Evolutionary conservation across 2,113 vertebrate species (phyloP).

Genomic region (Micronycteris hirsuta): DNA sequence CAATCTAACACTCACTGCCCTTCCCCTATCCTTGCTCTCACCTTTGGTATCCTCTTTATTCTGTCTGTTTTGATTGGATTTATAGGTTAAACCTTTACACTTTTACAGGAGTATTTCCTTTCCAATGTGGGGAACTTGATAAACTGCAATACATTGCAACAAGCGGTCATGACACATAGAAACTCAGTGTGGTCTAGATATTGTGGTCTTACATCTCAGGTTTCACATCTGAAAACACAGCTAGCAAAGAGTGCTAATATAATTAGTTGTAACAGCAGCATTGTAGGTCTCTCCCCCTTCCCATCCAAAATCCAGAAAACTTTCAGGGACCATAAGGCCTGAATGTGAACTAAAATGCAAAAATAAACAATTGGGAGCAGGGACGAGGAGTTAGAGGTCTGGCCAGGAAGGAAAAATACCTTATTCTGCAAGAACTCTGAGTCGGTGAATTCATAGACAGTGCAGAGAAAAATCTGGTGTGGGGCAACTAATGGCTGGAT

Average conservation of each 20-base stretch:
- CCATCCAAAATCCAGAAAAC: not conserved
- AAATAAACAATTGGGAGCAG: not conserved
- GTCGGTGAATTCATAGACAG: constrained; percentile 27
- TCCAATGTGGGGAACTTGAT: not conserved
- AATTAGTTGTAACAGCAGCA: not conserved
- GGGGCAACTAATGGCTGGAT: constrained; percentile 32
- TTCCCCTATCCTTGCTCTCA: not conserved
- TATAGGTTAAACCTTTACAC: constrained; percentile 27
- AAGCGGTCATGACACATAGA: not conserved
- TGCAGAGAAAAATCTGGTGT: not conserved
- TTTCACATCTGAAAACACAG: not conserved
- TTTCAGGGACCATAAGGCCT: not conserved
- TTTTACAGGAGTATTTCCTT: constrained; percentile 2
- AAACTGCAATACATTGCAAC: not conserved
- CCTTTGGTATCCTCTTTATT: not conserved
- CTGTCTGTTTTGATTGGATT: not conserved
- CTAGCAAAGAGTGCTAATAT: not conserved
- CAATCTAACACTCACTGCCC: not conserved
- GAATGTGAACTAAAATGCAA: not conserved
- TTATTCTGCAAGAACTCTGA: not conserved
- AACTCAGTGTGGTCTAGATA: not conserved
- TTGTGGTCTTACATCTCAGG: not conserved
- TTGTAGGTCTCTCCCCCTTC: not conserved
- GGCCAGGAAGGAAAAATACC: not conserved
- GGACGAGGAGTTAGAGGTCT: accelerated